phyloP scores from a whole-genome alignment of 2,888 invertebrate species.

The Tachina fera region DNA sequence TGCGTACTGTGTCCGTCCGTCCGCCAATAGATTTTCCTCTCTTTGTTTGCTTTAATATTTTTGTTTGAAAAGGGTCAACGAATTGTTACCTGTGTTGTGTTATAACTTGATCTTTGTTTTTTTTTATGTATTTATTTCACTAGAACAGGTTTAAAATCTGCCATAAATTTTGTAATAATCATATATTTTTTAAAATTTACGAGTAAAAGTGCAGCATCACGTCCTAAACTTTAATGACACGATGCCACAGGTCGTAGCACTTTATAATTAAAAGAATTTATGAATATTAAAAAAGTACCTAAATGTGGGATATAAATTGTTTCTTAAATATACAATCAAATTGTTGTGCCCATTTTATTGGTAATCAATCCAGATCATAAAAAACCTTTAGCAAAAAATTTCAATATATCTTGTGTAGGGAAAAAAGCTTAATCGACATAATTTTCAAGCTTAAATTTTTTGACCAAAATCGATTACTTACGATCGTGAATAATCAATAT shows the following conservation, averaged over 20 bases:
- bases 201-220: neutral
- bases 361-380: too few relatives aligned
- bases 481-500: too few relatives aligned
- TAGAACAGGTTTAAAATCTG: constrained; percentile 66
- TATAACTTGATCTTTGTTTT: constrained; percentile 22
- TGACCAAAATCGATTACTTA: too few relatives aligned
- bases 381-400: too few relatives aligned
- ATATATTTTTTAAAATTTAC: constrained; percentile 11
- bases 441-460: too few relatives aligned
- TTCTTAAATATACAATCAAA: neutral
- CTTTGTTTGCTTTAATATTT: neutral
- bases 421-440: too few relatives aligned
- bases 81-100: constrained; percentile 67
- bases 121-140: constrained; percentile 28
- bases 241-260: neutral
- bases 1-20: constrained; percentile 39
- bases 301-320: neutral
- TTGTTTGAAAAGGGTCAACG: constrained; percentile 62
- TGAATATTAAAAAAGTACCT: neutral
- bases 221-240: neutral
- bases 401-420: too few relatives aligned
- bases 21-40: neutral
- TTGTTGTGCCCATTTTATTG: neutral
- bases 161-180: constrained; percentile 38
- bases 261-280: neutral